These are phyloP conservation scores for Proteles cristata DNA, from an alignment of 2,113 vertebrate species.

Conservation along the genomic window DNA sequence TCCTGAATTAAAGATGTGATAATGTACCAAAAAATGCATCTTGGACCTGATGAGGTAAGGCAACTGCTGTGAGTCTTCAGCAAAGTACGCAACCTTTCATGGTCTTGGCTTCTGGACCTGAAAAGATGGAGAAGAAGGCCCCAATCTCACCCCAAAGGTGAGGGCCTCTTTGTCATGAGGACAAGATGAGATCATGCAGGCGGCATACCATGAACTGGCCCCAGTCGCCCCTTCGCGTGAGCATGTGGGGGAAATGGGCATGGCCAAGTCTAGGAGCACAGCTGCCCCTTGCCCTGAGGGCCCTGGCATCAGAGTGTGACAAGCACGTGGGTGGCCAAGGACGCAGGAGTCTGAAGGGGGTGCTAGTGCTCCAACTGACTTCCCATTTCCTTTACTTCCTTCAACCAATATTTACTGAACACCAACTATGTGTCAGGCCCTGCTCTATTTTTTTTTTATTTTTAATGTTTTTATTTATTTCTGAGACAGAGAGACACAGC, in stretches of 20 bases:
- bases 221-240: background rate
- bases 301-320: background rate
- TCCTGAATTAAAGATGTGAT: background rate
- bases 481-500: too few relatives aligned
- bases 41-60: background rate
- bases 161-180: background rate
- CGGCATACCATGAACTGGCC: background rate
- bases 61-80: background rate
- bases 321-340: background rate
- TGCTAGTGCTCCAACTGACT: background rate
- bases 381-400: background rate
- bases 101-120: background rate
- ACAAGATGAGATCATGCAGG: background rate
- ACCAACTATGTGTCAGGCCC: background rate
- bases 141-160: rapidly evolving
- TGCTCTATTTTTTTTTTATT: background rate
- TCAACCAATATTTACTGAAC: background rate
- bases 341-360: rapidly evolving
- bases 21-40: background rate
- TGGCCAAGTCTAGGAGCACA: background rate
- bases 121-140: background rate
- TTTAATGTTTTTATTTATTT: too few relatives aligned
- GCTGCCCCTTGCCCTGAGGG: rapidly evolving
- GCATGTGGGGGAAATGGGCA: background rate
- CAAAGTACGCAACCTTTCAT: background rate